Conservation (phyloP, 2,797 vertebrate genomes). For the Alcedo atthis region DNA sequence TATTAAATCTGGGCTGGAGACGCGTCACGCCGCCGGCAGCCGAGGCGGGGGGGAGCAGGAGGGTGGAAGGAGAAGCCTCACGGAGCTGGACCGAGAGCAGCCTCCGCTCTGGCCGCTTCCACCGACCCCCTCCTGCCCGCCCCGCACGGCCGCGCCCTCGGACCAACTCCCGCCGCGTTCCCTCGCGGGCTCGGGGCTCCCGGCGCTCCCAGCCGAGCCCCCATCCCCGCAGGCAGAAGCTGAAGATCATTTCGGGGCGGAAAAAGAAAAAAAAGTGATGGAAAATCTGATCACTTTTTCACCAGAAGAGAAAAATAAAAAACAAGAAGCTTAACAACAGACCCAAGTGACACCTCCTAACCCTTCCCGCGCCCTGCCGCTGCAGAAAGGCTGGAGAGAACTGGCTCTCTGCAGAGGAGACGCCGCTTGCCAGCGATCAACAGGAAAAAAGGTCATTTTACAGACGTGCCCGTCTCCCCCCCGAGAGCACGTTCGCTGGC, state of each 20-base stretch:
- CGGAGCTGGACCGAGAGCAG: accelerated
- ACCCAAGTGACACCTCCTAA: not conserved
- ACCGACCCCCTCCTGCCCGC: not conserved
- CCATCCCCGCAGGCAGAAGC: not conserved
- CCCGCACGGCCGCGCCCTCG: not conserved
- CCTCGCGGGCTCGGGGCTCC: not conserved
- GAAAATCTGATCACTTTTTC: not conserved
- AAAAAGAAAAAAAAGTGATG: not conserved
- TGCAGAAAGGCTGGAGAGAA: not conserved
- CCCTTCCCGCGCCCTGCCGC: not conserved
- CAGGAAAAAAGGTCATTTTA: not conserved
- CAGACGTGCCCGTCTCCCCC: not conserved
- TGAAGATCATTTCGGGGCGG: not conserved
- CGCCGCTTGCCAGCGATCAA: not conserved
- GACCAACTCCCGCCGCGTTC: not conserved
- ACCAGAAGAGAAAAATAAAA: not conserved
- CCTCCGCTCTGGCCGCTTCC: not conserved
- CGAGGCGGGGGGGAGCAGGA: not conserved
- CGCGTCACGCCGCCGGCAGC: not conserved
- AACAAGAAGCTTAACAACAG: not conserved
- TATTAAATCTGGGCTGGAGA: not conserved
- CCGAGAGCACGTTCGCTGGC: not conserved
- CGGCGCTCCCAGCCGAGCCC: accelerated
- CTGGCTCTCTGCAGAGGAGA: not conserved
- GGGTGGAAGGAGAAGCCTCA: not conserved